A percentile compares a stretch with the other conserved stretches of the same genome.
phyloP scores from a whole-genome alignment of 1,140 invertebrate species.

The Nilaparvata lugens region DNA sequence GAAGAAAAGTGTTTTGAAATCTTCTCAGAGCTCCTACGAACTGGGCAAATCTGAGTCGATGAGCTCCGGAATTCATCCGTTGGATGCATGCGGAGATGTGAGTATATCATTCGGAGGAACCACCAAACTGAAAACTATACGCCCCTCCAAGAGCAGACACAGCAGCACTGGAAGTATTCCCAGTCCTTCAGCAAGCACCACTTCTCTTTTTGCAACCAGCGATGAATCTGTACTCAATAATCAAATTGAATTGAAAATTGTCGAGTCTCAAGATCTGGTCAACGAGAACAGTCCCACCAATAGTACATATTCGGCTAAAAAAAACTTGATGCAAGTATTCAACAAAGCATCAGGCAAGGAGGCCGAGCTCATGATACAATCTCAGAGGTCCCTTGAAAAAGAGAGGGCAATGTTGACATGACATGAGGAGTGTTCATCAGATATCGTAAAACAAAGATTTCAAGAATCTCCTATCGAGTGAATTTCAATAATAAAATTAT shows the following conservation, averaged over 20 bases:
- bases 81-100: constrained; percentile 49
- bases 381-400: too few relatives aligned
- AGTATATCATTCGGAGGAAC: constrained; percentile 55
- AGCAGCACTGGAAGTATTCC: constrained; percentile 8
- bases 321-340: too few relatives aligned
- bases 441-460: too few relatives aligned
- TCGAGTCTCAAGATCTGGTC: background rate
- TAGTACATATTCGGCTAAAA: too few relatives aligned
- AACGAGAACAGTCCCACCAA: too few relatives aligned
- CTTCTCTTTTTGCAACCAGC: background rate
- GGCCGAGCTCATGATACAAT: too few relatives aligned
- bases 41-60: constrained; percentile 31
- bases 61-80: constrained; percentile 38
- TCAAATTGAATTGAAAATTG: constrained; percentile 1
- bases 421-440: too few relatives aligned
- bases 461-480: too few relatives aligned
- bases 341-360: too few relatives aligned
- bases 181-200: constrained; percentile 9
- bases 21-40: constrained; percentile 39
- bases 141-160: constrained; percentile 26
- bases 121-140: constrained; percentile 52
- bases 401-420: too few relatives aligned
- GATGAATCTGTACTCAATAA: background rate
- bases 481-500: too few relatives aligned
- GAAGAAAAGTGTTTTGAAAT: constrained; percentile 42